Evolutionary conservation across 2,797 vertebrate genomes (phyloP), one percentile per base, ranked within the genome.

Genomic region (Myotis pilosus): DNA sequence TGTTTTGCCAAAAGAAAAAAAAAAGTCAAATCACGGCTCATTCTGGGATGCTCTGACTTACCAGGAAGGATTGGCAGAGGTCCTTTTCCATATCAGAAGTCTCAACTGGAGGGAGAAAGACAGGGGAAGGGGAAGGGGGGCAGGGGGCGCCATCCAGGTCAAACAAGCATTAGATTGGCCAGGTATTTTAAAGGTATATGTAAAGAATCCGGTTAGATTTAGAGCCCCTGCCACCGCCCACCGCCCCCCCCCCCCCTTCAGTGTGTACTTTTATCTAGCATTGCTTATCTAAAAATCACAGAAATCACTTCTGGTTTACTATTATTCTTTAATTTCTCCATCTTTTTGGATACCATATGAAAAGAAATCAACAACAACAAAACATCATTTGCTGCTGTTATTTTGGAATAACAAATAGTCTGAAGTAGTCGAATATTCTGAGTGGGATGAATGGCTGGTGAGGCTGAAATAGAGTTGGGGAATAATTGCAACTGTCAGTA

Each of bases 401-500:
- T 97, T 96, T 97, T 92, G 96, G 79, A 97, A 93, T 92, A 33
- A 68, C 62, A 83, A 49, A 47, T 66, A 49, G 92, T 87, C 90
- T 83, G 85, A 98, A 97, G 96, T 80, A 96, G 91, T 82, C 95
- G 92, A 94, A 96, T 97, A 92, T 96, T 97, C 97, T 76, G 49
- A 94, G 95, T 91, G 90, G 66, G 91, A 96, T 23, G 75, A 69
- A 38, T 78, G 94, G 95, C 82, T 95, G 94, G 9, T 41, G 95
- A 97, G 86, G 96, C 97, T 97, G 93, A 97, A 96, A 92, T 17
- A 94, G 0, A 53, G 92, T 60, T 57, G 12, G 76, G 17, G 1
- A 71, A 97, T 98, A 98, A 98, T 98, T 97, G 94, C 96, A 96
- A 95, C 97, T 97, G 98, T 98, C 97, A 98, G 97, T 94, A 2